These are phyloP conservation scores for Scaptodrosophila lebanonensis DNA, from an alignment of 1,140 invertebrate species.

Conservation along the genomic window DNA sequence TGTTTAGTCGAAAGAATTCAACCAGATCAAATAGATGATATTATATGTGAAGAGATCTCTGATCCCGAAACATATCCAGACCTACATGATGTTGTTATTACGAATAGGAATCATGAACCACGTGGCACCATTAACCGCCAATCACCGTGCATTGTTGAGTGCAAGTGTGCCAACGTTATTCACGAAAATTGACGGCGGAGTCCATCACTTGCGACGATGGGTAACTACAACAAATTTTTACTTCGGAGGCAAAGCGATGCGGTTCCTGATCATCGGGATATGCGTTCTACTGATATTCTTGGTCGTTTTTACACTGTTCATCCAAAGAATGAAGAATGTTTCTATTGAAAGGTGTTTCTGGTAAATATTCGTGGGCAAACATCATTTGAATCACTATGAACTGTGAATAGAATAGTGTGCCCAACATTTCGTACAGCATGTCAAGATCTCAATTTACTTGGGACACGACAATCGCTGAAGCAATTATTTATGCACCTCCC, in stretches of 20 bases:
- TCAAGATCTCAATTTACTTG: slow-evolving; percentile 59
- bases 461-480: slow-evolving; percentile 61
- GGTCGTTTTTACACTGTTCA: slow-evolving; percentile 75
- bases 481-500: slow-evolving; percentile 46
- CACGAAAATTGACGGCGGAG: no score
- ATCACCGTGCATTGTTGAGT: no score
- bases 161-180: no score
- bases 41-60: slow-evolving; percentile 79
- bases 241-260: not conserved
- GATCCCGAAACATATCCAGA: slow-evolving; percentile 71
- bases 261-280: not conserved
- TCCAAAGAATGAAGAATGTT: slow-evolving; percentile 73
- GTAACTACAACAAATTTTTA: slow-evolving; percentile 27
- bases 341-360: slow-evolving; percentile 74
- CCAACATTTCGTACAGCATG: slow-evolving; percentile 75
- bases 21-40: slow-evolving; percentile 75
- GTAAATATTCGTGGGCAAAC: slow-evolving; percentile 71
- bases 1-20: slow-evolving; percentile 63
- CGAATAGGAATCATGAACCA: slow-evolving; percentile 78
- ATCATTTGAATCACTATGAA: slow-evolving; percentile 72
- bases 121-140: no score
- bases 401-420: slow-evolving; percentile 67
- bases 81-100: slow-evolving; percentile 74
- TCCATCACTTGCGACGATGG: no score
- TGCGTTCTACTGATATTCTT: slow-evolving; percentile 10